phyloP scores from a whole-genome alignment of 53 echinoderm and acorn worm species.

The Paelopatides confundens region DNA sequence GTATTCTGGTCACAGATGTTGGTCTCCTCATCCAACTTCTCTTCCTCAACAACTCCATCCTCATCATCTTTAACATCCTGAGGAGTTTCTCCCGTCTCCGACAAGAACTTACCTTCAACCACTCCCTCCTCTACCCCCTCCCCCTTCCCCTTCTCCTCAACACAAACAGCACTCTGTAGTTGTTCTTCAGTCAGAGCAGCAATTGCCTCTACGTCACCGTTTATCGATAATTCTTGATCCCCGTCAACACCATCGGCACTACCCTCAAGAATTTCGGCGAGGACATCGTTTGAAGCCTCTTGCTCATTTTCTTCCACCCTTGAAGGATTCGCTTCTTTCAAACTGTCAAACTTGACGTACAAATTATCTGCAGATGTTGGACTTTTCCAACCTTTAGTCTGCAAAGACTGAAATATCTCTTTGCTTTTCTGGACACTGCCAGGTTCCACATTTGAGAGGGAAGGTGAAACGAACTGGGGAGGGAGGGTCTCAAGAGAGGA shows the following conservation, averaged over 20 bases:
- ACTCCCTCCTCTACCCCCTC: neutral
- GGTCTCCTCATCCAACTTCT: neutral
- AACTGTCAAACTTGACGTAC: conserved; percentile 13
- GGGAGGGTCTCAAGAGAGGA: neutral
- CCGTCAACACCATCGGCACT: too few relatives aligned
- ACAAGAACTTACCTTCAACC: neutral
- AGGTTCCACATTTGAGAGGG: conserved; percentile 55
- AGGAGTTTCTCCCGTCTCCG: neutral
- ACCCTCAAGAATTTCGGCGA: neutral
- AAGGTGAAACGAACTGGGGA: conserved; percentile 21
- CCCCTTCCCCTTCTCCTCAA: neutral
- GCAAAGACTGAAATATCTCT: conserved; percentile 62
- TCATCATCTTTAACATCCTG: neutral
- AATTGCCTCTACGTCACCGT: neutral
- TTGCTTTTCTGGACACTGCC: conserved; percentile 72
- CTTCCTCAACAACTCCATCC: neutral
- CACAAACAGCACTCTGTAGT: conserved; percentile 65
- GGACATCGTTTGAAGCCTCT: conserved; percentile 60
- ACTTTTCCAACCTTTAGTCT: conserved; percentile 48
- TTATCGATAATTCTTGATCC: neutral
- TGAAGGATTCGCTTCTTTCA: neutral
- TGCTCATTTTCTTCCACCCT: conserved; percentile 14
- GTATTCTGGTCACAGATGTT: neutral
- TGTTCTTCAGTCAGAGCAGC: neutral
- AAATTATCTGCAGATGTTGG: neutral